These are phyloP conservation scores for Nibea albiflora DNA, from an alignment of 2,113 vertebrate species.

Conservation along the genomic window DNA sequence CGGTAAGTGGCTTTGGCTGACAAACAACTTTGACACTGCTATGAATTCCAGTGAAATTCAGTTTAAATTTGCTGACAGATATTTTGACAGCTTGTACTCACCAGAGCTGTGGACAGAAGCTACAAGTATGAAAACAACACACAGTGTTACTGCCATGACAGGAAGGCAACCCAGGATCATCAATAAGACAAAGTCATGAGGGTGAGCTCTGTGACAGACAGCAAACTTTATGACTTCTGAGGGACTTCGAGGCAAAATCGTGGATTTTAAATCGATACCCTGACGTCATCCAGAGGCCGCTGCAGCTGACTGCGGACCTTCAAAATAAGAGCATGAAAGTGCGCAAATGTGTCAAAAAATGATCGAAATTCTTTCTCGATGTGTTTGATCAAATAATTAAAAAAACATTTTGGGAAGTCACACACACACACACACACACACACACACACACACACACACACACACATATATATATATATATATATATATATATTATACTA, in stretches of 20 bases:
- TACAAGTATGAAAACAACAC: neutral
- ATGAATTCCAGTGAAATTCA: neutral
- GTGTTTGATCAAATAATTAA: neutral
- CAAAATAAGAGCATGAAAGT: conserved; percentile 46
- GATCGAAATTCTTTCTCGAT: no score
- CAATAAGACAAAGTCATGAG: neutral
- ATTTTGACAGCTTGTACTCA: conserved; percentile 42
- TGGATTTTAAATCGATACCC: neutral
- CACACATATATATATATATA: no score
- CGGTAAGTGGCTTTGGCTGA: neutral
- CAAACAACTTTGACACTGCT: neutral
- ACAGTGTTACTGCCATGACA: conserved; percentile 22
- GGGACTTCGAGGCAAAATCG: no score
- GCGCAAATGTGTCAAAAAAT: neutral
- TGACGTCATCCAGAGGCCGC: neutral
- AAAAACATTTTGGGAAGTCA: no score
- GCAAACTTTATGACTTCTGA: neutral
- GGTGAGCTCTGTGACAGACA: neutral
- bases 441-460: no score
- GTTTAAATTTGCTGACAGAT: neutral
- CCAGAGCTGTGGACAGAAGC: conserved; percentile 26
- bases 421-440: no score
- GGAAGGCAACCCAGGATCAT: rapidly evolving
- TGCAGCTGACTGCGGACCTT: neutral
- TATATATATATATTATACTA: no score